Base-by-base conservation (phyloP, 2,797 vertebrate species). In the Pantherophis alleghaniensis region DNA sequence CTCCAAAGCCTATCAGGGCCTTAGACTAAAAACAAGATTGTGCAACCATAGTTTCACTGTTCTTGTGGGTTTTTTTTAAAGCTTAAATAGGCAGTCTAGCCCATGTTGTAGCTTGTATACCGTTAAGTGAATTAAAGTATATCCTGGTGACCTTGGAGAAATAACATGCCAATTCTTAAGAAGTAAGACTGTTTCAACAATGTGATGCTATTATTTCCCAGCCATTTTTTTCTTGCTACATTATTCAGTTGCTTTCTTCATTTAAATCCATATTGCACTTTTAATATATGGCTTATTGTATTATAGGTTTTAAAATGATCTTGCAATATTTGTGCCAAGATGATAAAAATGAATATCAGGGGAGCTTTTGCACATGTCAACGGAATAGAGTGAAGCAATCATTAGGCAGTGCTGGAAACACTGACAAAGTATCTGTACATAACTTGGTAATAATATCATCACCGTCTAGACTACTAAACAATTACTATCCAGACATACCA, bases 391-490 rank as follows among this genome's bases (percentile, higher is more conserved):
- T 97, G 97, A 97, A 97, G 97, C 98, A 97, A 96, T 97, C 93
- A 95, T 96, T 97, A 97, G 97, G 97, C 97, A 97, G 98, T 94
- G 6, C 94, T 97, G 98, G 97, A 98, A 98, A 97, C 95, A 97
- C 97, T 97, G 97, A 98, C 96, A 96, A 95, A 96, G 97, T 97
- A 97, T 97, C 97, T 96, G 96, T 86, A 96, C 98, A 98, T 98
- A 98, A 96, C 97, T 98, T 87, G 97, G 97, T 96, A 97, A 97
- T 98, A 97, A 96, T 97, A 97, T 98, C 98, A 98, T 98, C 97
- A 96, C 96, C 57, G 98, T 98, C 98, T 98, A 98, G 98, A 98
- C 98, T 97, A 94, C 95, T 95, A 96, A 98, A 98, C 98, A 98
- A 97, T 98, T 97, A 98, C 96, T 96, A 97, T 97, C 97, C 98